A percentile compares a stretch with the other conserved stretches of the same genome.
These are phyloP conservation scores for Oostethus manadensis DNA, from an alignment of 2,113 vertebrate species.

Conservation along the genomic window DNA sequence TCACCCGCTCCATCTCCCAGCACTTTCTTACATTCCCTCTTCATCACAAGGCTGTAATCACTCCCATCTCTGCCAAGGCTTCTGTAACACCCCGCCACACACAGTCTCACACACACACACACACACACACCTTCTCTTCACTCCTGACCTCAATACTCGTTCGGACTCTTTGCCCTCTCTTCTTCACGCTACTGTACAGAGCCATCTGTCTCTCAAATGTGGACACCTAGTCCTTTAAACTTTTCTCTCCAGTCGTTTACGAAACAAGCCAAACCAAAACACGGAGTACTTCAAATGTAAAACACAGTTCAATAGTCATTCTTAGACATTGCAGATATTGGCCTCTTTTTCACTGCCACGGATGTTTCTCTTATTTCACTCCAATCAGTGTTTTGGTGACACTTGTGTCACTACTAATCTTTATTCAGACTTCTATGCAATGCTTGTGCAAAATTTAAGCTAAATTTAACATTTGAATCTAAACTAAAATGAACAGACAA, in stretches of 20 bases:
- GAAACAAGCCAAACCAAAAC: neutral
- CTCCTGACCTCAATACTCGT: constrained; percentile 21
- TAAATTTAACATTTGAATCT: neutral
- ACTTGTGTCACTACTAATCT: too few species aligned
- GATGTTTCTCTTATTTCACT: too few species aligned
- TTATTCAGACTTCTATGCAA: neutral
- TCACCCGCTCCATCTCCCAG: constrained; percentile 4
- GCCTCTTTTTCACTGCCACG: too few species aligned
- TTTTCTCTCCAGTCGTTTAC: neutral
- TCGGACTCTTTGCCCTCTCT: neutral
- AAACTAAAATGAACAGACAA: neutral
- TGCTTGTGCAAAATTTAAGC: neutral
- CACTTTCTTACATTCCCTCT: constrained; percentile 10
- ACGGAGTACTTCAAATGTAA: too few species aligned
- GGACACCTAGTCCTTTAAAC: neutral
- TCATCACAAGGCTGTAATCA: constrained; percentile 36
- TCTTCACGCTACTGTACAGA: neutral
- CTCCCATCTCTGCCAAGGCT: constrained; percentile 27
- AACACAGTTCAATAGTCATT: too few species aligned
- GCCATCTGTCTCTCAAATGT: neutral
- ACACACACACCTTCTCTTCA: constrained; percentile 10
- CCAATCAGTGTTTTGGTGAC: too few species aligned
- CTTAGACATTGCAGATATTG: neutral
- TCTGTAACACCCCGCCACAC: constrained; percentile 19
- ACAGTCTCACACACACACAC: neutral